Evolutionary conservation across 2,797 vertebrate species (phyloP), one percentile per base, ranked within the genome.

Genomic region (Aplochiton taeniatus): DNA sequence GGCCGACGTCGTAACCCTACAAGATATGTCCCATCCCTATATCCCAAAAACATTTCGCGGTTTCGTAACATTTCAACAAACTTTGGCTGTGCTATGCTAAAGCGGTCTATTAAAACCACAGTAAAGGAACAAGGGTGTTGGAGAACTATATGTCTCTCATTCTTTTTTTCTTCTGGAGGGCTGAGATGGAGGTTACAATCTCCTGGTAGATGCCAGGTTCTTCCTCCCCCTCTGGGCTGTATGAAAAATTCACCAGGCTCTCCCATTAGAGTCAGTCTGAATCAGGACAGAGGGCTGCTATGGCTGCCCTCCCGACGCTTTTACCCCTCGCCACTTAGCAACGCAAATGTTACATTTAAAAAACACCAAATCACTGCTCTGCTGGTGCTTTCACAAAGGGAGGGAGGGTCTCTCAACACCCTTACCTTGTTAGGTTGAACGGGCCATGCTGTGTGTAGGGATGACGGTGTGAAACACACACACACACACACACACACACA

Each of bases 181-280:
- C 75, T 63, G 80, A 85, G 80, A 86, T 59, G 79, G 85, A 87
- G 85, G 79, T 82, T 85, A 82, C 90, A 90, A 90, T 92, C 85
- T 87, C 79, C 78, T 77, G 91, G 89, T 88, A 54, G 81, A 86
- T 86, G 86, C 87, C 88, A 78, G 77, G 86, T 90, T n/a, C 85
- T 83, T 89, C 82, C 75, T 83, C 47, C 86, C 89, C 93, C 95
- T 93, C 90, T 93, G 91, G 95, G 94, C 92, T 77, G 85, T 79
- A 94, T 95, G 89, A 95, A 96, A 95, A 93, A 96, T 96, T 95
- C 94, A 95, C 93, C 91, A 94, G 91, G 89, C 87, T 86, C 81
- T 86, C 87, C 93, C 93, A 95, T 95, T 95, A 95, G 90, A 94
- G 93, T 95, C 93, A 92, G 80, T 91, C 87, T 80, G 84, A 93